These are phyloP conservation scores for Caradrina kadenii DNA, from an alignment of 2,888 invertebrate genomes.

Conservation along the genomic window DNA sequence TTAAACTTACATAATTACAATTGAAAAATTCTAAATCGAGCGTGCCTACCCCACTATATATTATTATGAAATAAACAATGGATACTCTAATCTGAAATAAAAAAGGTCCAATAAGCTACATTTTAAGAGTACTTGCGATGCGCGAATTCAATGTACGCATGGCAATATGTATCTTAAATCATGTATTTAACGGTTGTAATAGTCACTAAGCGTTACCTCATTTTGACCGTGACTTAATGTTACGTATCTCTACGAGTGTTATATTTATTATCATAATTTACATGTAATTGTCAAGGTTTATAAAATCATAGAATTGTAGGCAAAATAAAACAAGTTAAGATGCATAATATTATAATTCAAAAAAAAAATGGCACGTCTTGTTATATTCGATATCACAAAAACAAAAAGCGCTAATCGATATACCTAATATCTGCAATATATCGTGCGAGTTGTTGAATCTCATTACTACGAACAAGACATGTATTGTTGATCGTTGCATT, in stretches of 20 bases:
- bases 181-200: constrained; percentile 3
- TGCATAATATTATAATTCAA: background rate
- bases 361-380: background rate
- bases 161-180: constrained; percentile 1
- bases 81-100: background rate
- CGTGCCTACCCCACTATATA: background rate
- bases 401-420: constrained; percentile 13
- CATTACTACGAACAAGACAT: constrained; percentile 10
- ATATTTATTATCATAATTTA: too few species aligned
- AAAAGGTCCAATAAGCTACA: background rate
- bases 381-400: background rate
- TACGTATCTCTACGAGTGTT: constrained; percentile 16
- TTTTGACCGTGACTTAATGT: constrained; percentile 16
- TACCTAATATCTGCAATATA: background rate
- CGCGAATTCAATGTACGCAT: background rate
- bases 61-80: constrained; percentile 8
- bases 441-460: constrained; percentile 33
- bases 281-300: constrained; percentile 30
- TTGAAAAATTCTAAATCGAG: constrained; percentile 4
- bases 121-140: background rate
- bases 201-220: constrained; percentile 6
- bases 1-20: background rate
- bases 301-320: constrained; percentile 2
- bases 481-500: constrained; percentile 20
- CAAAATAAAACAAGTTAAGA: background rate